phyloP scores from a whole-genome alignment of 1,140 invertebrate genomes.

The Rhizoglyphus robini region DNA sequence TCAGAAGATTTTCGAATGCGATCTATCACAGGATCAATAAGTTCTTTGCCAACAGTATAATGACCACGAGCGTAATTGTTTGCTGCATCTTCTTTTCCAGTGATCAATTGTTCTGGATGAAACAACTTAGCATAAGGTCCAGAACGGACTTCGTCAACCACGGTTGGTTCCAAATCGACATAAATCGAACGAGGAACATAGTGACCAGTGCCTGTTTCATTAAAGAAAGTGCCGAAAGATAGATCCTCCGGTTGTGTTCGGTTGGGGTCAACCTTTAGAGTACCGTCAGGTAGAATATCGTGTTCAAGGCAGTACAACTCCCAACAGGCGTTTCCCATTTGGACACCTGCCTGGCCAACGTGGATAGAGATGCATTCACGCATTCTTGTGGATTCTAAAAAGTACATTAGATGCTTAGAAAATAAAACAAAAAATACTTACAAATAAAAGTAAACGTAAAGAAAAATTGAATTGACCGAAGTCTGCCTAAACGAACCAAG shows the following conservation, averaged over 20 bases:
- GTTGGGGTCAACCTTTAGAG: conserved; percentile 30
- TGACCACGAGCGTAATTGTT: conserved; percentile 45
- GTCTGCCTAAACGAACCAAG: too few species aligned
- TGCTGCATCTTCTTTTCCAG: conserved; percentile 49
- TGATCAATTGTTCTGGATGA: conserved; percentile 53
- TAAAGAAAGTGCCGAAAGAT: conserved; percentile 78
- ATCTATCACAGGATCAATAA: conserved; percentile 61
- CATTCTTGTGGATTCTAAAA: conserved; percentile 22
- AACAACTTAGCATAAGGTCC: conserved; percentile 49
- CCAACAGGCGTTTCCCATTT: conserved; percentile 68
- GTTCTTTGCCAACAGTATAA: conserved; percentile 47
- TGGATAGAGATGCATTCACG: conserved; percentile 70
- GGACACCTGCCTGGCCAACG: conserved; percentile 74
- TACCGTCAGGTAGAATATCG: conserved; percentile 29
- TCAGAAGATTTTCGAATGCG: conserved; percentile 36
- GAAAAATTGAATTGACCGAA: too few species aligned
- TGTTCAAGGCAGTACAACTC: conserved; percentile 80
- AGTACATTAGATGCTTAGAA: too few species aligned
- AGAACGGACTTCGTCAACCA: conserved; percentile 58
- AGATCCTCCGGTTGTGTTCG: conserved; percentile 42
- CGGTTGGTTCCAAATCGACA: conserved; percentile 73
- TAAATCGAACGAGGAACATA: conserved; percentile 68
- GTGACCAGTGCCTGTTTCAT: conserved; percentile 70
- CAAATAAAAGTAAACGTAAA: too few species aligned
- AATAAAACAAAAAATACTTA: too few species aligned